These are phyloP conservation scores for Suillia variegata DNA, from an alignment of 2,888 invertebrate genomes.

Conservation along the genomic window DNA sequence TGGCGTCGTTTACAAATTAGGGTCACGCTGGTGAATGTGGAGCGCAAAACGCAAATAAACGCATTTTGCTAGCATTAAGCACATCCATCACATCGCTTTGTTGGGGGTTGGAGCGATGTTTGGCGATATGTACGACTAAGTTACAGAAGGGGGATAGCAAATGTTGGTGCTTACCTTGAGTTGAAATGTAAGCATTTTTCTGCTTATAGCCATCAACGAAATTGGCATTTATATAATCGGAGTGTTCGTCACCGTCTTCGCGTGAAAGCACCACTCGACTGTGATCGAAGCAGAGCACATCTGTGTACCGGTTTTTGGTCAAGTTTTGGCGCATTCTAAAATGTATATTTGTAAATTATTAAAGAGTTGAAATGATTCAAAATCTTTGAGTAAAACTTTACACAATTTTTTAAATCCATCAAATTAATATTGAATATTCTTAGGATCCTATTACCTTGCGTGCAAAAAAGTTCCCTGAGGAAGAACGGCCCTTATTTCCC, in stretches of 20 bases:
- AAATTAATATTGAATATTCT: not conserved
- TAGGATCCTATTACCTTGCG: conserved; percentile 73
- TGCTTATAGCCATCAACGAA: conserved; percentile 98
- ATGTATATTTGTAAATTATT: too few species aligned
- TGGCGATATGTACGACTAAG: too few species aligned
- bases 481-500: conserved; percentile 81
- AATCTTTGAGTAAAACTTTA: too few species aligned
- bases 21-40: too few species aligned
- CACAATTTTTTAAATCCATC: too few species aligned
- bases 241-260: conserved; percentile 73
- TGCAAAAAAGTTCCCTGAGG: conserved; percentile 87
- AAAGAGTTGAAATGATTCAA: not conserved
- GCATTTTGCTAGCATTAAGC: too few species aligned
- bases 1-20: too few species aligned
- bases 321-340: conserved; percentile 71
- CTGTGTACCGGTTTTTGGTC: conserved; percentile 89
- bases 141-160: too few species aligned
- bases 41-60: too few species aligned
- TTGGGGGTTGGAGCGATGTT: too few species aligned
- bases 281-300: conserved; percentile 95
- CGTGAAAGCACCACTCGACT: conserved; percentile 85
- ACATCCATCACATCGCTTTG: too few species aligned
- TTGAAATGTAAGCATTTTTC: conserved; percentile 96
- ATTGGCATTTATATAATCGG: conserved; percentile 97
- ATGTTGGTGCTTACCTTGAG: conserved; percentile 75